Base-by-base conservation (phyloP, 2,113 vertebrate species). In the Tyrannus savana region DNA sequence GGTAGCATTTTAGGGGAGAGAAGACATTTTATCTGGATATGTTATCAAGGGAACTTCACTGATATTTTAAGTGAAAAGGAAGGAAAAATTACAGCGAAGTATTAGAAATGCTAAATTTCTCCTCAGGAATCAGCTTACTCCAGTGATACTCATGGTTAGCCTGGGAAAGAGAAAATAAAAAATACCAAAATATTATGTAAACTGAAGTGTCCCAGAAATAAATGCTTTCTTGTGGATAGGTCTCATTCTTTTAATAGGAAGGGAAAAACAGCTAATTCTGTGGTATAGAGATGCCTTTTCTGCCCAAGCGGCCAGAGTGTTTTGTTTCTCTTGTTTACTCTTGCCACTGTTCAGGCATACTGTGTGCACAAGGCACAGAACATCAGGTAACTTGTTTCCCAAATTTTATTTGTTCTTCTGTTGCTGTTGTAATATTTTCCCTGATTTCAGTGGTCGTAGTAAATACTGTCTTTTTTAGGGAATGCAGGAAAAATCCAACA, bases 401-500 rank as follows among this genome's bases (percentile, higher is more conserved):
- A 83, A 63, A 67, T 50, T 55, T 47, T 44, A 59, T 55, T 74
- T 85, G 11, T 46, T 76, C 19, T 56, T 50, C 62, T 37, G 21
- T 46, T 67, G 41, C 6, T 84, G 7, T 41, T 95, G 33, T 84
- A 60, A 62, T 53, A 78, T 23, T 24, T 30, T n/a, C 7, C 17
- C 55, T 68, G n/a, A 86, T 95, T 93, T 84, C 27, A 12, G 23
- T 69, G 56, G 19, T 30, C 39, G 14, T 90, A 58, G 52, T 83
- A 96, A 93, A 44, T 55, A 72, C 35, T 23, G 47, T 39, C 27
- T 66, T 87, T 87, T 64, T 73, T 71, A 60, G 75, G 44, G 22
- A 91, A 62, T 60, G 64, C 91, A 91, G 62, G 53, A 94, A 42
- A 91, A 91, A 93, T 63, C 75, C 77, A 63, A 60, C 49, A 15